Percentiles rank a stretch among this genome's conserved stretches.
These are phyloP conservation scores for Xestia xanthographa DNA, from an alignment of 2,888 invertebrate genomes.

Conservation along the genomic window DNA sequence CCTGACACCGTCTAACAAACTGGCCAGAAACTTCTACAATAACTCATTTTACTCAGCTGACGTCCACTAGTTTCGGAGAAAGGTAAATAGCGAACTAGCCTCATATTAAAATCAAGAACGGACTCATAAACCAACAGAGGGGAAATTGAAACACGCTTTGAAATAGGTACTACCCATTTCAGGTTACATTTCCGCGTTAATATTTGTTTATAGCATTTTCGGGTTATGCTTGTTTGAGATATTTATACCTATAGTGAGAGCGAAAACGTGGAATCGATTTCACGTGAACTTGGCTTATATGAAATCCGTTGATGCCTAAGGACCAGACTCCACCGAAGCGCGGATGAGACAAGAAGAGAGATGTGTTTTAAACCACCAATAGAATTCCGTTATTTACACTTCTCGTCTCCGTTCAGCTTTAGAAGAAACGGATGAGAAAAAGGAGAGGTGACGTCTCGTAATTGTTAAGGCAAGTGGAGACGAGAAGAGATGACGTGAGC, in stretches of 20 bases:
- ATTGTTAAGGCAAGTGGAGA: too few species aligned
- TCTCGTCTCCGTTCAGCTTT: too few species aligned
- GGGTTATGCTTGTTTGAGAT: background rate
- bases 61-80: conserved; percentile 15
- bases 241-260: background rate
- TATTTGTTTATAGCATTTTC: conserved; percentile 26
- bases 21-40: conserved; percentile 11
- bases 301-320: background rate
- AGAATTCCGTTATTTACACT: too few species aligned
- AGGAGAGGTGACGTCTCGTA: too few species aligned
- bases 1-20: conserved; percentile 18
- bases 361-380: too few species aligned
- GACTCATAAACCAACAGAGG: conserved; percentile 22
- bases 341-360: too few species aligned
- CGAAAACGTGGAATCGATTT: background rate
- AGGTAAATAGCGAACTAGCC: conserved; percentile 46
- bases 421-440: too few species aligned
- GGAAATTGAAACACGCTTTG: conserved; percentile 43
- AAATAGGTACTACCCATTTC: conserved; percentile 17
- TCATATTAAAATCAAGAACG: conserved; percentile 54
- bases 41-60: conserved; percentile 43
- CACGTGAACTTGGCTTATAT: background rate
- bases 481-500: too few species aligned
- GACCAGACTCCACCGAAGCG: background rate
- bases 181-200: conserved; percentile 25